phyloP scores from a whole-genome alignment of 2,797 vertebrate species.

The Vultur gryphus region DNA sequence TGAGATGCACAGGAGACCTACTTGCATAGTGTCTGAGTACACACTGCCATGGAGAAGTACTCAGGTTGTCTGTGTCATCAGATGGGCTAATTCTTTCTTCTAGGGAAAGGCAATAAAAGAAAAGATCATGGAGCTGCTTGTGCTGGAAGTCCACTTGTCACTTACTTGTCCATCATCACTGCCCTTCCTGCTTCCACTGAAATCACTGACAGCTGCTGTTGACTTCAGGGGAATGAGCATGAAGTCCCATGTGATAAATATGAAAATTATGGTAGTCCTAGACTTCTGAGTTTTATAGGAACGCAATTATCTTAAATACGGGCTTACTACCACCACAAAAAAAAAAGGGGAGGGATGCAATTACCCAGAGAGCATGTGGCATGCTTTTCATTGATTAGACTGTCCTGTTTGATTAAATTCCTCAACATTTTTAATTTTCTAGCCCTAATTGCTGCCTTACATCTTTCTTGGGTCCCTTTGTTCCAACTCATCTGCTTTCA shows the following conservation, averaged over 20 bases:
- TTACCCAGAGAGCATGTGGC: slow-evolving; percentile 62
- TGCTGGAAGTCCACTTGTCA: not conserved
- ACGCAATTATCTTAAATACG: slow-evolving; percentile 74
- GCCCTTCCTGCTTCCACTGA: not conserved
- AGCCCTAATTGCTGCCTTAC: slow-evolving; percentile 51
- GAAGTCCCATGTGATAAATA: slow-evolving; percentile 21
- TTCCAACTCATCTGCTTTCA: slow-evolving; percentile 65
- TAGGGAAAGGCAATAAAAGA: not conserved
- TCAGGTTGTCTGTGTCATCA: not conserved
- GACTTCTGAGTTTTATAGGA: slow-evolving; percentile 66
- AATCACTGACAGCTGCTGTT: slow-evolving; percentile 4
- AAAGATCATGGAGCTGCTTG: not conserved
- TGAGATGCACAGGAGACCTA: not conserved
- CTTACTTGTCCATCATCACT: not conserved
- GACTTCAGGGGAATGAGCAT: not conserved
- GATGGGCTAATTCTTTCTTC: not conserved
- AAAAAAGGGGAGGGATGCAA: slow-evolving; percentile 47
- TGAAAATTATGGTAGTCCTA: slow-evolving; percentile 36
- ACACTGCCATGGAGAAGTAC: not conserved
- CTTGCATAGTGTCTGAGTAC: not conserved
- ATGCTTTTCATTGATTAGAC: slow-evolving; percentile 72
- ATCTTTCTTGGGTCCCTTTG: slow-evolving; percentile 52
- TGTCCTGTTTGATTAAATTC: slow-evolving; percentile 71
- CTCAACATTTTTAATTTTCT: slow-evolving; percentile 61
- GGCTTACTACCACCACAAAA: slow-evolving; percentile 31